Percentiles rank a stretch among this genome's conserved stretches.
Evolutionary conservation across 2,888 invertebrate genomes (phyloP).

Genomic region (Neoscelio sp.): DNA sequence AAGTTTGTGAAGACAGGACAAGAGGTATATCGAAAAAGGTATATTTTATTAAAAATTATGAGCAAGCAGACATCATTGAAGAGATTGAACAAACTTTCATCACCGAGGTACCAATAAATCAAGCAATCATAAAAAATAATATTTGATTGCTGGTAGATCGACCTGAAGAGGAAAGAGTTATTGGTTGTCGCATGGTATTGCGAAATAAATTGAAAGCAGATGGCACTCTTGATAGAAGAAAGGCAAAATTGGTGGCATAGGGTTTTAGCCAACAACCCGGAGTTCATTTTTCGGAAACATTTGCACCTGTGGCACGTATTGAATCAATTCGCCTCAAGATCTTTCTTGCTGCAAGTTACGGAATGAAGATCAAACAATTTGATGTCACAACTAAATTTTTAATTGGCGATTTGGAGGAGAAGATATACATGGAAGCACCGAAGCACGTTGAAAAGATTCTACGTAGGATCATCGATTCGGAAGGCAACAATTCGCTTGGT

Average conservation of each 20-base stretch:
- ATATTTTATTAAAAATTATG: too few species aligned
- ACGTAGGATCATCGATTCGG: constrained; percentile 3
- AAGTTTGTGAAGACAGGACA: too few species aligned
- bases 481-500: neutral
- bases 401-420: too few species aligned
- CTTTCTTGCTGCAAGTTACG: constrained; percentile 12
- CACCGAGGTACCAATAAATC: too few species aligned
- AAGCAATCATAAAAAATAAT: too few species aligned
- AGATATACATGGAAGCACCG: constrained; percentile 26
- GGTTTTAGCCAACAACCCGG: constrained; percentile 45
- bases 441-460: constrained; percentile 4
- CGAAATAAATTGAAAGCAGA: constrained; percentile 6
- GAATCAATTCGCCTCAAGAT: constrained; percentile 18
- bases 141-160: too few species aligned
- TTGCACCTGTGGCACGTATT: constrained; percentile 1
- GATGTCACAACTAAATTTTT: constrained; percentile 50
- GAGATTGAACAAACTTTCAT: too few species aligned
- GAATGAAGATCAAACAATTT: constrained; percentile 31
- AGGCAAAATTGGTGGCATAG: constrained; percentile 29
- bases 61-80: too few species aligned
- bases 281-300: constrained; percentile 12
- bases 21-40: too few species aligned
- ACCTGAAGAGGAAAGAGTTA: too few species aligned
- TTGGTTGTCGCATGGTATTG: constrained; percentile 4
- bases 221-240: constrained; percentile 4